Conservation (phyloP, 2,113 vertebrate genomes). For the Platysteira castanea region DNA sequence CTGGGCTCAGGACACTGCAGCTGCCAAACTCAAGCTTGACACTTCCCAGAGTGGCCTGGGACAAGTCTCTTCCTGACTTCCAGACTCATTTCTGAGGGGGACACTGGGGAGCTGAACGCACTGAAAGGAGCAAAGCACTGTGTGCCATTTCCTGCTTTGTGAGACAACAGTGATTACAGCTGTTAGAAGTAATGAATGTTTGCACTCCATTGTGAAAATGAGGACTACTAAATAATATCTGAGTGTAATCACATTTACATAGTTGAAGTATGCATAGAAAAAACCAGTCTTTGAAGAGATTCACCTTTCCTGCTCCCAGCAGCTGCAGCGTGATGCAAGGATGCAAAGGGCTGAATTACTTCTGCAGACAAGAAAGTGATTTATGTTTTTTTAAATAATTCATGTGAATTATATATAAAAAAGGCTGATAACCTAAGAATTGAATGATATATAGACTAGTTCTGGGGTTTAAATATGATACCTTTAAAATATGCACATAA, state of each 20-base stretch:
- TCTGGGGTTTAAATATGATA: neutral
- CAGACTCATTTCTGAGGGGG: neutral
- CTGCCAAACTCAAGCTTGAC: neutral
- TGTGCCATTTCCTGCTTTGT: neutral
- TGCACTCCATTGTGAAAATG: neutral
- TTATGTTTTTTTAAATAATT: neutral
- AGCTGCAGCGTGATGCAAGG: neutral
- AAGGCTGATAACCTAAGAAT: neutral
- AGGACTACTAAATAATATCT: neutral
- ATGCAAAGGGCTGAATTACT: neutral
- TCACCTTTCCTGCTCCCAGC: neutral
- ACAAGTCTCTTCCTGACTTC: neutral
- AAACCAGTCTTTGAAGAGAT: neutral
- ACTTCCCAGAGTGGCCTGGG: neutral
- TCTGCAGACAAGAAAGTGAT: neutral
- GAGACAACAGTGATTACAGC: neutral
- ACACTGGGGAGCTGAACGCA: neutral
- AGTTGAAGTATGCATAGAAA: neutral
- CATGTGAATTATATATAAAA: neutral
- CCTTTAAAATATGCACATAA: neutral
- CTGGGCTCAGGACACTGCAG: neutral
- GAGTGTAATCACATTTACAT: neutral
- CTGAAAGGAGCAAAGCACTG: neutral
- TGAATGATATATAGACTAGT: neutral
- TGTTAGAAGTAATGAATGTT: neutral